Conservation (phyloP, 2,888 invertebrate species). For the Tillus elongatus region DNA sequence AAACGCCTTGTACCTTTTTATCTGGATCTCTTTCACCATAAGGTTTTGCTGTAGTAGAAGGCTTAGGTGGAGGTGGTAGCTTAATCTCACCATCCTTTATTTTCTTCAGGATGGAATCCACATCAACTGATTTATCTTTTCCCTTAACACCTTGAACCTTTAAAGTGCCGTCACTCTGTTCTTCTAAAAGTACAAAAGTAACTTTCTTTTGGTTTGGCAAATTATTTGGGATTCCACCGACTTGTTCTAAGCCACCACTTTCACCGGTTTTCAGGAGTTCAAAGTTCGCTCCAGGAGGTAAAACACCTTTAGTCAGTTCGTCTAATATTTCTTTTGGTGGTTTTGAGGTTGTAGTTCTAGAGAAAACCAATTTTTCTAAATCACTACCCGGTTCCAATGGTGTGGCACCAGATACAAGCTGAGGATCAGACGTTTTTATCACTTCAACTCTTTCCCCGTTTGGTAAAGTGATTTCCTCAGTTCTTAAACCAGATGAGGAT, state of each 20-base stretch:
- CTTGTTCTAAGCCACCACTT: constrained; percentile 63
- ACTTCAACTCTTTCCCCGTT: constrained; percentile 38
- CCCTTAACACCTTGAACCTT: constrained; percentile 76
- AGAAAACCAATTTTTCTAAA: constrained; percentile 35
- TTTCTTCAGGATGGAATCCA: constrained; percentile 69
- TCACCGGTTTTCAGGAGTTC: constrained; percentile 70
- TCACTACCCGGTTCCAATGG: constrained; percentile 40
- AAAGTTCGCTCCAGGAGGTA: constrained; percentile 71
- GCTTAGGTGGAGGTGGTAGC: constrained; percentile 52
- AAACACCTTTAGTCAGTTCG: constrained; percentile 68
- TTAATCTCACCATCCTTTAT: constrained; percentile 77
- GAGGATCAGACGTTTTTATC: constrained; percentile 58
- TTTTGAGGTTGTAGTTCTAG: constrained; percentile 45
- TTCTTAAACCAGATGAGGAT: constrained; percentile 29
- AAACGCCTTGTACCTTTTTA: constrained; percentile 19
- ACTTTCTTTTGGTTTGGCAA: constrained; percentile 67
- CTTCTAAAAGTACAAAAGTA: constrained; percentile 77
- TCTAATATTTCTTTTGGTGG: constrained; percentile 63
- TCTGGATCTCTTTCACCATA: constrained; percentile 11
- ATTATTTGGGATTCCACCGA: constrained; percentile 51
- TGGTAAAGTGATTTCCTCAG: constrained; percentile 35
- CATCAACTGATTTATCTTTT: constrained; percentile 61
- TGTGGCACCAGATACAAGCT: constrained; percentile 47
- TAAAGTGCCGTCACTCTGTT: constrained; percentile 75
- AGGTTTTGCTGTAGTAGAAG: constrained; percentile 20